These are phyloP conservation scores for Cercopithecus mona DNA, from an alignment of 2,113 vertebrate genomes.

Conservation along the genomic window DNA sequence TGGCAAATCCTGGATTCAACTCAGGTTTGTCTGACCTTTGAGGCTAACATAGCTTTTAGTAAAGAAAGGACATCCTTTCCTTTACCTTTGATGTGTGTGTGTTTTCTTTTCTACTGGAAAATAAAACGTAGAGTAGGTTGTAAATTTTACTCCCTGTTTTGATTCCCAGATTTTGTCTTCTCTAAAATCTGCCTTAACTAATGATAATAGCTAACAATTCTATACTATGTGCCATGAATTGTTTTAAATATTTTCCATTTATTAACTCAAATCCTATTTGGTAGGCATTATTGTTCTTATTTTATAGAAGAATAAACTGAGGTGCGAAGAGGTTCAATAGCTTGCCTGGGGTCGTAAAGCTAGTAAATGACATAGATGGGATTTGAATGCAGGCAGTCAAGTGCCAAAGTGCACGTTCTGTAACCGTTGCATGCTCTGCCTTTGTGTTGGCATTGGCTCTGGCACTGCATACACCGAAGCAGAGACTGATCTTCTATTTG, in stretches of 20 bases:
- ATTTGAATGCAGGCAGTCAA: background rate
- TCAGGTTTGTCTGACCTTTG: background rate
- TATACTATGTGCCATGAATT: background rate
- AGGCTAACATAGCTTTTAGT: background rate
- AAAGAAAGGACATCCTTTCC: background rate
- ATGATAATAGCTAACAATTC: background rate
- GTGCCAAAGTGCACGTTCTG: background rate
- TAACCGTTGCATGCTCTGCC: rapidly evolving
- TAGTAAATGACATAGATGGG: background rate
- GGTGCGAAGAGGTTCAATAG: background rate
- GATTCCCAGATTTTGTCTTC: background rate
- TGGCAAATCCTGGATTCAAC: background rate
- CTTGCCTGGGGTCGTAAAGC: background rate
- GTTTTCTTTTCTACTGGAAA: background rate
- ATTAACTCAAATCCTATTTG: background rate
- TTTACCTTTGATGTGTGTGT: background rate
- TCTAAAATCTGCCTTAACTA: background rate
- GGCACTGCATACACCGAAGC: background rate
- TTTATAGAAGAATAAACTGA: background rate
- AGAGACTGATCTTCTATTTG: background rate
- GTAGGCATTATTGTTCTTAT: background rate
- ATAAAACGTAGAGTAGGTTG: background rate
- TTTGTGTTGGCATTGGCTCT: background rate
- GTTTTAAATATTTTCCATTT: background rate
- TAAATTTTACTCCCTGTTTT: background rate